These are phyloP conservation scores for Archilochus colubris DNA, from an alignment of 2,113 vertebrate genomes.

Conservation along the genomic window DNA sequence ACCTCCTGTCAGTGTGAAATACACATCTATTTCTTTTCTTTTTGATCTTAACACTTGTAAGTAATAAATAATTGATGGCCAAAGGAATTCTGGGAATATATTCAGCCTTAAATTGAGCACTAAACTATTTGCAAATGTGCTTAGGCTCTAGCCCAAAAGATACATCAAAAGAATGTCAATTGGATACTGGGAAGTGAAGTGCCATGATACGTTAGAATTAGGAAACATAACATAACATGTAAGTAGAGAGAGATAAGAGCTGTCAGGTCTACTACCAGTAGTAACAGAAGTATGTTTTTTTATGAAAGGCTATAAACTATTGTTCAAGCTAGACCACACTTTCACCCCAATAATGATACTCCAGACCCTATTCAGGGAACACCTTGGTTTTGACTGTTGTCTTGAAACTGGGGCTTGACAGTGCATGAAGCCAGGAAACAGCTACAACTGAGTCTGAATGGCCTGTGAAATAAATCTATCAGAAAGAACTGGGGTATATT, in stretches of 20 bases:
- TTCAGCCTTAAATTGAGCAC: constrained; percentile 70
- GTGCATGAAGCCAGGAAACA: neutral
- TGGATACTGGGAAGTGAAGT: constrained; percentile 57
- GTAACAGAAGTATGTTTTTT: constrained; percentile 26
- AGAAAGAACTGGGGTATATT: neutral
- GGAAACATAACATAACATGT: constrained; percentile 26
- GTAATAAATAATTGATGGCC: constrained; percentile 79
- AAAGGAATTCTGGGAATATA: constrained; percentile 75
- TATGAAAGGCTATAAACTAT: neutral
- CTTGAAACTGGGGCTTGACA: neutral
- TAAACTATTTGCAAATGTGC: constrained; percentile 76
- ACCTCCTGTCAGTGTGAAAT: constrained; percentile 61
- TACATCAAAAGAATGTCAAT: constrained; percentile 67
- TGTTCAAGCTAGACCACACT: constrained; percentile 13
- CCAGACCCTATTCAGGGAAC: neutral
- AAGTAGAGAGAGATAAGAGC: neutral
- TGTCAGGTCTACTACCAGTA: constrained; percentile 27
- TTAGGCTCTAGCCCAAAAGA: constrained; percentile 69
- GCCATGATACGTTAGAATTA: constrained; percentile 50
- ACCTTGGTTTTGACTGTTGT: neutral
- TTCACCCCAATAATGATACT: neutral
- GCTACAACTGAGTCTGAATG: neutral
- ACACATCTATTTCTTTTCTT: constrained; percentile 66
- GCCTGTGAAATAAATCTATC: neutral
- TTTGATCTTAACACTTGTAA: constrained; percentile 77